Conservation (phyloP, 2,888 invertebrate genomes). For the Pharmacophagus antenor region DNA sequence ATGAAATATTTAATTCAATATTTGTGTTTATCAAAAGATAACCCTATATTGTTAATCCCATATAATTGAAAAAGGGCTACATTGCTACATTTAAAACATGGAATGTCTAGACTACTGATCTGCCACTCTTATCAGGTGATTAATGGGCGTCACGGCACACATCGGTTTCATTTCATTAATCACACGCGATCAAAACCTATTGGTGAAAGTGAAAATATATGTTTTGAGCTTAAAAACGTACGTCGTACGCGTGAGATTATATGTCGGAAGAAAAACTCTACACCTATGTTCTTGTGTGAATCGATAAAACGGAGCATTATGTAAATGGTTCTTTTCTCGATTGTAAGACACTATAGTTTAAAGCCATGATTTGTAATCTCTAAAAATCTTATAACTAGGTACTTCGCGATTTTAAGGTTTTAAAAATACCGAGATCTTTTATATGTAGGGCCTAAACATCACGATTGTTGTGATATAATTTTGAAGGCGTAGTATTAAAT, state of each 20-base stretch:
- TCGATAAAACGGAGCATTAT: no score
- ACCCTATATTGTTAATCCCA: not conserved
- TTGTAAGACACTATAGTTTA: no score
- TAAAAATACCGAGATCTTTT: not conserved
- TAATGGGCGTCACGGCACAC: slow-evolving; percentile 20
- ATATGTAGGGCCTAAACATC: not conserved
- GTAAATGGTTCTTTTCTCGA: no score
- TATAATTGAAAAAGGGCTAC: slow-evolving; percentile 6
- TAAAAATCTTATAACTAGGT: no score
- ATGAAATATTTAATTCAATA: not conserved
- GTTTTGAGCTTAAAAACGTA: slow-evolving; percentile 11
- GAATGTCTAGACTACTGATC: slow-evolving; percentile 20
- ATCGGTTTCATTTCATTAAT: slow-evolving; percentile 26
- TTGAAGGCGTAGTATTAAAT: no score
- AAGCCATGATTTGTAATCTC: no score
- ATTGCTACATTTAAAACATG: slow-evolving; percentile 9
- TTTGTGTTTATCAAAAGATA: not conserved
- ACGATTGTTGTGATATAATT: not conserved
- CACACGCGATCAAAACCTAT: slow-evolving; percentile 22
- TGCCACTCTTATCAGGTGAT: slow-evolving; percentile 27
- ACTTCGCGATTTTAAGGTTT: not conserved
- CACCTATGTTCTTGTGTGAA: no score
- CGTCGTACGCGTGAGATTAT: not conserved
- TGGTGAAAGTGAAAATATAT: slow-evolving; percentile 24
- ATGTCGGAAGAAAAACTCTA: no score